Percentiles rank a stretch among this genome's conserved stretches.
Conservation (phyloP, 2,113 vertebrate genomes). For the Scomber japonicus region DNA sequence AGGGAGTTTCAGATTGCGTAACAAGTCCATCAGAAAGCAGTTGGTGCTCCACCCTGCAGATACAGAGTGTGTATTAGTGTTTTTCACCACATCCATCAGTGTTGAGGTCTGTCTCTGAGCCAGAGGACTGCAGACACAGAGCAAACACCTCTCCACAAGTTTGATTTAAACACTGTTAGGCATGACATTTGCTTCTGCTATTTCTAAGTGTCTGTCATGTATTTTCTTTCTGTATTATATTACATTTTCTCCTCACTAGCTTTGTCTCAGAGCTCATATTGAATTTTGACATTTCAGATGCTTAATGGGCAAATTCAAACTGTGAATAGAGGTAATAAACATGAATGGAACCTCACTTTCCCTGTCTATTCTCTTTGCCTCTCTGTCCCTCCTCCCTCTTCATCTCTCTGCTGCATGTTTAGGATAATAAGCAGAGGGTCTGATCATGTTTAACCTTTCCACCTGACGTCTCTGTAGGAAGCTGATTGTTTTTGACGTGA, state of each 20-base stretch:
- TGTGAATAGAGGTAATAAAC: too few relatives aligned
- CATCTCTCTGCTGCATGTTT: conserved; percentile 15
- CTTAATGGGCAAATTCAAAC: too few relatives aligned
- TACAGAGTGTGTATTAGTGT: conserved; percentile 16
- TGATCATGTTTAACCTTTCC: conserved; percentile 48
- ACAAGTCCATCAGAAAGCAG: conserved; percentile 41
- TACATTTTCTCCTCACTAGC: background rate
- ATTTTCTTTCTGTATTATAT: background rate
- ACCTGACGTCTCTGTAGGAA: conserved; percentile 41
- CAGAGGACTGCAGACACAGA: conserved; percentile 33
- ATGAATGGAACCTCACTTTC: background rate
- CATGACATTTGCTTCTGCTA: background rate
- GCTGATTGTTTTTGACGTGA: conserved; percentile 58
- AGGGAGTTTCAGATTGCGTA: conserved; percentile 19
- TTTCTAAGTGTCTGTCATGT: background rate
- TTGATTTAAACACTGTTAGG: conserved; percentile 47
- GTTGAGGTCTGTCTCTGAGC: conserved; percentile 39
- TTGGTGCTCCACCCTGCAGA: conserved; percentile 39
- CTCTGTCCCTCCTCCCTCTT: background rate
- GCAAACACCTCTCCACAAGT: conserved; percentile 35
- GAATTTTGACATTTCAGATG: too few relatives aligned
- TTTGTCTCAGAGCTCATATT: background rate
- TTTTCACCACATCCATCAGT: conserved; percentile 69
- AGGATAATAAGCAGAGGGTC: conserved; percentile 36
- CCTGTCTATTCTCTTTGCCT: background rate